Evolutionary conservation across 2,888 invertebrate genomes (phyloP), one percentile per base, ranked within the genome.

Genomic region (Calliphora vomitoria): DNA sequence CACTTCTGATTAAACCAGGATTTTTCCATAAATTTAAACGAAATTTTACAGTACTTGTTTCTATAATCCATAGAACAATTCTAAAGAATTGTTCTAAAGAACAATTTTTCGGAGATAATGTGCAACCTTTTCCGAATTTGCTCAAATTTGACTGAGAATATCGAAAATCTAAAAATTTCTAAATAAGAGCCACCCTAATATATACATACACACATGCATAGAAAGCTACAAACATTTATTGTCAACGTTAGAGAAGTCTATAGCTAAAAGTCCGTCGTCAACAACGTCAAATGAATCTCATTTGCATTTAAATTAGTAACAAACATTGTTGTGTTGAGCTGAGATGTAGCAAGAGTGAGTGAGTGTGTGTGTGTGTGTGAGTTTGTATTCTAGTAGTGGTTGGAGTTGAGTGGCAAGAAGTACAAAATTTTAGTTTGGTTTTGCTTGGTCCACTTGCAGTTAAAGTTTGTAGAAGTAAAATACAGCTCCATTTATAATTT

Each of bases 201-300:
- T 25, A 25, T 2, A 25, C 25, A 25, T 8, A n/a, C 35, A 41
- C 10, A 47, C 38, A 75, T 58, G 31, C 72, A 87, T n/a, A 71
- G 80, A 78, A 66, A 66, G 72, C 69, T 80, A 89, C 41, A 85
- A 84, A 85, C 68, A 85, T 55, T 81, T 72, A 89, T 85, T 72
- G 75, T 87, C 88, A 89, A 88, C 89, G 87, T 89, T 87, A 86
- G 79, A 87, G 89, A 25, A 78, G 85, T 84, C 89, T 88, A 89
- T 89, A 89, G 91, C 90, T 85, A 90, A 89, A 91, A 91, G 91
- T 92, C 92, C 92, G 92, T 92, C 91, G 91, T 91, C 92, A 92
- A 92, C 93, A 93, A 93, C 93, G 93, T 93, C 93, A 93, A 93
- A 93, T 93, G 93, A 93, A 93, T 93, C 93, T 93, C 93, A 93